Conservation (phyloP, 2,888 invertebrate species). For the Thyatira batis region DNA sequence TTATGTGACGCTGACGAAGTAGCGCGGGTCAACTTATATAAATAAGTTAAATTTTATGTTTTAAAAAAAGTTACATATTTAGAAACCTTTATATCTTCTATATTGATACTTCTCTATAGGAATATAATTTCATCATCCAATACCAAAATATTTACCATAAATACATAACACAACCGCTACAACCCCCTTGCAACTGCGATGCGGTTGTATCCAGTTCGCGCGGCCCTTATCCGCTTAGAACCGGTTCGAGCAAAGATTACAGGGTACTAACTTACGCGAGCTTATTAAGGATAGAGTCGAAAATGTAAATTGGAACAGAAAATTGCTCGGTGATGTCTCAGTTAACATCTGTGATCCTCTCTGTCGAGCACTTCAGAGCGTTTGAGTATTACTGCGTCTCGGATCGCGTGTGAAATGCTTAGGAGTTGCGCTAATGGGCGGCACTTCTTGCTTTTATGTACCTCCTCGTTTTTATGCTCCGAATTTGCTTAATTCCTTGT, state of each 20-base stretch:
- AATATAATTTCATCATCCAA: neutral
- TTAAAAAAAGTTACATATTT: no score
- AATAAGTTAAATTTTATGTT: no score
- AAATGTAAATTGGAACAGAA: constrained; percentile 55
- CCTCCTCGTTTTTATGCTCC: neutral
- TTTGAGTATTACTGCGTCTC: constrained; percentile 19
- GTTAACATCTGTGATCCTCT: constrained; percentile 34
- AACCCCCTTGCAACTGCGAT: constrained; percentile 28
- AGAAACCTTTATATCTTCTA: no score
- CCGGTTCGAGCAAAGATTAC: constrained; percentile 41
- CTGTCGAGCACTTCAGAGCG: constrained; percentile 36
- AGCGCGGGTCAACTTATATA: no score
- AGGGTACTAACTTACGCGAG: constrained; percentile 41
- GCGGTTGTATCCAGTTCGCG: constrained; percentile 33
- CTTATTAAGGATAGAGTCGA: constrained; percentile 46
- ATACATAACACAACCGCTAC: neutral
- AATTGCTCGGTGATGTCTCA: constrained; percentile 44
- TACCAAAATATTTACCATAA: neutral
- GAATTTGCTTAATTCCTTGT: neutral
- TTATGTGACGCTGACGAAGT: no score
- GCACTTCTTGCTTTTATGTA: constrained; percentile 19
- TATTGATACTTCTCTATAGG: no score
- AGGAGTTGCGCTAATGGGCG: constrained; percentile 29
- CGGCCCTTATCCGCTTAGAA: constrained; percentile 30
- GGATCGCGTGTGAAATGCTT: constrained; percentile 21